Evolutionary conservation across 2,113 vertebrate species (phyloP).

Genomic region (Scomber japonicus): DNA sequence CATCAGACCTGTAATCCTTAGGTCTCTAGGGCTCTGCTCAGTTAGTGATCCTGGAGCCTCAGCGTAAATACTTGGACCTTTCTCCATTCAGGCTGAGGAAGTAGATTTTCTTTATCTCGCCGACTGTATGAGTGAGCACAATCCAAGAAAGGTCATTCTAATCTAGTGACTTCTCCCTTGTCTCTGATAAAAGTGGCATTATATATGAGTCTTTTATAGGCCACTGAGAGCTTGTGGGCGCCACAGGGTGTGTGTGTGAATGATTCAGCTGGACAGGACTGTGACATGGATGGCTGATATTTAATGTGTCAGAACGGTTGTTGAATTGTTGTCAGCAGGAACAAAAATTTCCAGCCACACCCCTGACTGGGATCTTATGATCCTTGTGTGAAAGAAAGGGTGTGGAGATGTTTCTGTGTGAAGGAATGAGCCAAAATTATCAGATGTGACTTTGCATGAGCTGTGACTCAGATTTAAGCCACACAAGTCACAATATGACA

Average conservation of each 20-base stretch:
- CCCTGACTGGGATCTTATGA: constrained; percentile 34
- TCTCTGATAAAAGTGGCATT: constrained; percentile 10
- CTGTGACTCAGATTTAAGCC: not conserved
- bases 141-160: constrained; percentile 15
- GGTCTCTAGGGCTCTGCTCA: constrained; percentile 68
- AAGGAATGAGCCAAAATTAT: constrained; percentile 65
- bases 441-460: not conserved
- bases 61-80: constrained; percentile 73
- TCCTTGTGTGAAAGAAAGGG: constrained; percentile 53
- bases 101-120: not conserved
- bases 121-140: not conserved
- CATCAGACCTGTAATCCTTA: constrained; percentile 83
- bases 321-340: constrained; percentile 38
- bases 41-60: constrained; percentile 85
- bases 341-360: constrained; percentile 38
- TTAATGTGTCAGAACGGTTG: constrained; percentile 46
- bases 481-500: not conserved
- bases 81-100: constrained; percentile 84
- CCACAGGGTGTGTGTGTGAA: not conserved
- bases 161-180: not conserved
- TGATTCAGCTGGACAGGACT: constrained; percentile 46
- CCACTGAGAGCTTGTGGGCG: constrained; percentile 2
- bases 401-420: constrained; percentile 44
- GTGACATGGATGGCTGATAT: constrained; percentile 54
- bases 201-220: constrained; percentile 55